phyloP scores from a whole-genome alignment of 2,113 vertebrate genomes.

The Ginglymostoma cirratum region DNA sequence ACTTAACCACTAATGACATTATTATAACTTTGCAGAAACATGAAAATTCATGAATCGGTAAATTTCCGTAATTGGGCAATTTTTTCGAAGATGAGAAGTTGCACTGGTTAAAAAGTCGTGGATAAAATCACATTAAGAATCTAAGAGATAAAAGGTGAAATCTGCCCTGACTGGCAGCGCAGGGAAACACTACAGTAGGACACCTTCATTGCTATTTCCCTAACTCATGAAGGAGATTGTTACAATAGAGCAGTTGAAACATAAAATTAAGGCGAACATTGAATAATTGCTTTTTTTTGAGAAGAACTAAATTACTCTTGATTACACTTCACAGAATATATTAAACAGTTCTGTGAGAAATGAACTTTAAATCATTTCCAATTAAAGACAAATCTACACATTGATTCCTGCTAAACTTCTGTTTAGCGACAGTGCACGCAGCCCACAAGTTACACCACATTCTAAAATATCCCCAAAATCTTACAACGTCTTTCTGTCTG shows the following conservation, averaged over 20 bases:
- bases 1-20: not conserved
- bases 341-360: not conserved
- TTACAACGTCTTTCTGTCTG: not conserved
- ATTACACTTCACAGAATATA: constrained; percentile 12
- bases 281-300: constrained; percentile 29
- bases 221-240: not conserved
- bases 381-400: not conserved
- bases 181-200: not conserved
- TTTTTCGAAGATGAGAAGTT: not conserved
- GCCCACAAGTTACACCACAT: not conserved
- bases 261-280: constrained; percentile 26
- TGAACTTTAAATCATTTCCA: constrained; percentile 6
- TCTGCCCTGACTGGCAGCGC: not conserved
- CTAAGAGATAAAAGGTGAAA: not conserved
- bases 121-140: not conserved
- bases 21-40: not conserved
- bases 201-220: not conserved
- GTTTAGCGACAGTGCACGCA: not conserved
- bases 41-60: not conserved
- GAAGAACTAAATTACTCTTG: constrained; percentile 2
- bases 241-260: constrained; percentile 6
- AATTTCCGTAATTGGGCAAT: not conserved
- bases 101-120: not conserved
- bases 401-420: not conserved
- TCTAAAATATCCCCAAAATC: not conserved